Conservation (phyloP, 2,113 vertebrate genomes). For the Syngnathoides biaculeatus region DNA sequence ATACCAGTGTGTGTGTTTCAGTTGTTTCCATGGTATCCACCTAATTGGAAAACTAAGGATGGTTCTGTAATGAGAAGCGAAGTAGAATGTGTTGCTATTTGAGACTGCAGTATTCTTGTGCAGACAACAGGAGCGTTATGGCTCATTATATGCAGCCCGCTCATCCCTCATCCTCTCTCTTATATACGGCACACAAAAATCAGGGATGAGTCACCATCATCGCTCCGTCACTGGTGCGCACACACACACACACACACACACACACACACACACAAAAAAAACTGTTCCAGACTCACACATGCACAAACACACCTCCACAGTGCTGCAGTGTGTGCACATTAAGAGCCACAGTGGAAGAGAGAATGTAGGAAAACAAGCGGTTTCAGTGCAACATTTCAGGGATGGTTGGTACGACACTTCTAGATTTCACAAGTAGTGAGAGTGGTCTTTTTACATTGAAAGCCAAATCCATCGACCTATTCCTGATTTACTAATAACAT, state of each 20-base stretch:
- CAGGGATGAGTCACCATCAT: constrained; percentile 71
- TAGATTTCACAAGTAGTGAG: neutral
- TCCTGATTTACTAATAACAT: neutral
- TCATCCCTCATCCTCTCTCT: constrained; percentile 31
- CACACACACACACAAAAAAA: constrained; percentile 63
- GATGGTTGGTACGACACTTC: too few species aligned
- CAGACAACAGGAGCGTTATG: constrained; percentile 43
- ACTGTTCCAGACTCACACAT: constrained; percentile 65
- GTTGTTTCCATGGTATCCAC: constrained; percentile 3
- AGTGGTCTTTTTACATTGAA: neutral
- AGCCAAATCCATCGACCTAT: neutral
- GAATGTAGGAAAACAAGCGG: constrained; percentile 43
- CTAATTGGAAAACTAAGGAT: neutral
- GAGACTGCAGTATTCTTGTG: constrained; percentile 36
- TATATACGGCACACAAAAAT: constrained; percentile 54
- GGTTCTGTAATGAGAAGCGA: constrained; percentile 32
- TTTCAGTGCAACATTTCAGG: constrained; percentile 17
- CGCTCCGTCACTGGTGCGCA: constrained; percentile 64
- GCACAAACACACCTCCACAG: constrained; percentile 69
- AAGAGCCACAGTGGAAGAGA: constrained; percentile 39
- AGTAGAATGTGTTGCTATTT: constrained; percentile 37
- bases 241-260: constrained; percentile 52
- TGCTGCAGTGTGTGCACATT: constrained; percentile 63
- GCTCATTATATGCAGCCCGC: constrained; percentile 59
- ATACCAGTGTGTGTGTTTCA: neutral